Evolutionary conservation across 2,113 vertebrate species (phyloP).

Genomic region (Zosterops borbonicus): DNA sequence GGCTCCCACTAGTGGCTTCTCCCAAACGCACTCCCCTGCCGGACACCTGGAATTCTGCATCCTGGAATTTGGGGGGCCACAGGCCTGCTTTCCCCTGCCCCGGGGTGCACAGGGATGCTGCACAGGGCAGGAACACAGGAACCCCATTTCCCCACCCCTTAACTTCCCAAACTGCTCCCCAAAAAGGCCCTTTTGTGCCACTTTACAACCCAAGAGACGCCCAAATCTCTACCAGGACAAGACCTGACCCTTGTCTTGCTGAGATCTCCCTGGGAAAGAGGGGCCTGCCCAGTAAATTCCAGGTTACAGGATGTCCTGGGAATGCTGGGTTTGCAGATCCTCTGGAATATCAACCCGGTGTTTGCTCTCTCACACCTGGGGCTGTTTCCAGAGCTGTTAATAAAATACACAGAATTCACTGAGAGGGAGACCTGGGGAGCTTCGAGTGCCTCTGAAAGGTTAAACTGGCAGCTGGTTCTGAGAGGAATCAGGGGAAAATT

Average conservation of each 20-base stretch:
- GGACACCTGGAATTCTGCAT: neutral
- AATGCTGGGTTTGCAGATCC: neutral
- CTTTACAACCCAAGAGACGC: rapidly evolving
- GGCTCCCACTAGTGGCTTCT: constrained; percentile 36
- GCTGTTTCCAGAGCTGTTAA: neutral
- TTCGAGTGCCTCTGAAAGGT: neutral
- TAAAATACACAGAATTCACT: neutral
- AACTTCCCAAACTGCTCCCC: neutral
- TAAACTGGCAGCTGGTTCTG: neutral
- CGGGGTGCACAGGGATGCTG: rapidly evolving
- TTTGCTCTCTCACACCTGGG: neutral
- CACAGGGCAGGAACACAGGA: rapidly evolving
- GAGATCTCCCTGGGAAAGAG: neutral
- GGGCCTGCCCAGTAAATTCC: neutral
- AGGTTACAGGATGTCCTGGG: neutral
- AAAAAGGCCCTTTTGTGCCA: rapidly evolving
- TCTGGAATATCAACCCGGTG: neutral
- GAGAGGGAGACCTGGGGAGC: neutral
- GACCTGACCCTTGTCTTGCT: neutral
- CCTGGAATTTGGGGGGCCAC: neutral
- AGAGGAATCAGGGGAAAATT: neutral
- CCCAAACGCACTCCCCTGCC: neutral
- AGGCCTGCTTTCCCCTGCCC: neutral
- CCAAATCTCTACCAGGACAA: rapidly evolving
- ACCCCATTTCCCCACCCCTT: rapidly evolving